Evolutionary conservation across 2,113 vertebrate species (phyloP), one percentile per base, ranked within the genome.

Genomic region (Apeltes quadracus): DNA sequence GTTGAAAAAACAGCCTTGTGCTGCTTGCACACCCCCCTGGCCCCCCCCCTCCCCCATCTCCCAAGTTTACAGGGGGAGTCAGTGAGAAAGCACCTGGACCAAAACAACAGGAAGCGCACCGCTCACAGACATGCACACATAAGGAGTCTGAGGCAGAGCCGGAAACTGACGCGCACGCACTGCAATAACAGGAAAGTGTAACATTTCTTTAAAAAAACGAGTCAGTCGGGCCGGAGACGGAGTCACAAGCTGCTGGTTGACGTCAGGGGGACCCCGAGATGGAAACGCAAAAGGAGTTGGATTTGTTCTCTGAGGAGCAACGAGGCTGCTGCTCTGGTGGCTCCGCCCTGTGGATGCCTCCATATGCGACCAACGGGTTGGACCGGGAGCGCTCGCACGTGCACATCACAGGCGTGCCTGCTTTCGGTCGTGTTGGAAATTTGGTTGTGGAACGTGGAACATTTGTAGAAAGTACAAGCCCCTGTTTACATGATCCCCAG

Each of bases 141-240:
- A 34, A 43, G 55, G 36, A 62, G 63, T 48, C 57, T 34, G 55
- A 53, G 78, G 81, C 61, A 68, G 76, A 76, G 72, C 70, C 53
- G 77, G 83, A 89, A 87, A 83, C 67, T 70, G 75, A 87, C 81
- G 58, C 25, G 4, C 34, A 69, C 57, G 23, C 74, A 46, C 46
- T 34, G 83, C 84, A 89, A 90, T 85, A 90, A 92, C 90, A 92
- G 90, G 90, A 91, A 90, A 85, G 78, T 55, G 76, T 53, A 63
- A 62, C 70, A 72, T n/a, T n/a, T n/a, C n/a, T n/a, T n/a, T n/a
- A 43, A 15, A 2, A 44, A 46, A 46, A 46, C 56, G 0, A 80
- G 50, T 41, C 16, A 61, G 50, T 23, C 20, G 71, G n/a, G 58
- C 3, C 27, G 58, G 46, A 59, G 46, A 56, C 22, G 15, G 46